These are phyloP conservation scores for Stictonetta naevosa DNA, from an alignment of 2,113 vertebrate species.

Conservation along the genomic window DNA sequence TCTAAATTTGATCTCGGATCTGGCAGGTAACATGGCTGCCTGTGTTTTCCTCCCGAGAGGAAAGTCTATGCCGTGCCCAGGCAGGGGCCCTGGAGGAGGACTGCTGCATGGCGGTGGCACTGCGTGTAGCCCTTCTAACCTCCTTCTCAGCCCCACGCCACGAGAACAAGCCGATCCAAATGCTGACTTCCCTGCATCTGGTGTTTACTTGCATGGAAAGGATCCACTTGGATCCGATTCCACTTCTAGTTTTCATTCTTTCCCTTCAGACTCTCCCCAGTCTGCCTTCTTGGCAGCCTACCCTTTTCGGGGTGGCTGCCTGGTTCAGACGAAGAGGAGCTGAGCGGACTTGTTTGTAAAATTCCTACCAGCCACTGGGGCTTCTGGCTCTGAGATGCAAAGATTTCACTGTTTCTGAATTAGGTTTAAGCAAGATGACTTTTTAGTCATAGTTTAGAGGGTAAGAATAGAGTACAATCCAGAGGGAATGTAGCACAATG, in stretches of 20 bases:
- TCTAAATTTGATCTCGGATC: background rate
- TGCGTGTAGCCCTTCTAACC: background rate
- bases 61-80: background rate
- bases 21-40: background rate
- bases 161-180: background rate
- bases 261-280: background rate
- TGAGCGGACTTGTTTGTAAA: background rate
- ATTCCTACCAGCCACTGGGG: background rate
- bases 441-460: slow-evolving; percentile 14
- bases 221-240: background rate
- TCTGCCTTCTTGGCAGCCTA: background rate
- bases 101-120: accelerated
- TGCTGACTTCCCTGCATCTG: background rate
- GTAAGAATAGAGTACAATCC: background rate
- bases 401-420: background rate
- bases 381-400: background rate
- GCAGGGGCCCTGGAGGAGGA: background rate
- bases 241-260: background rate
- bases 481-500: background rate
- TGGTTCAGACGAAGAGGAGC: background rate
- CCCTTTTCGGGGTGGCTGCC: background rate
- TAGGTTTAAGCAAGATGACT: background rate
- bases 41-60: background rate
- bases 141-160: background rate
- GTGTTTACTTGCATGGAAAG: background rate